Evolutionary conservation across 2,113 vertebrate species (phyloP), one percentile per base, ranked within the genome.

Genomic region (Cyanoramphus novaezelandiae): DNA sequence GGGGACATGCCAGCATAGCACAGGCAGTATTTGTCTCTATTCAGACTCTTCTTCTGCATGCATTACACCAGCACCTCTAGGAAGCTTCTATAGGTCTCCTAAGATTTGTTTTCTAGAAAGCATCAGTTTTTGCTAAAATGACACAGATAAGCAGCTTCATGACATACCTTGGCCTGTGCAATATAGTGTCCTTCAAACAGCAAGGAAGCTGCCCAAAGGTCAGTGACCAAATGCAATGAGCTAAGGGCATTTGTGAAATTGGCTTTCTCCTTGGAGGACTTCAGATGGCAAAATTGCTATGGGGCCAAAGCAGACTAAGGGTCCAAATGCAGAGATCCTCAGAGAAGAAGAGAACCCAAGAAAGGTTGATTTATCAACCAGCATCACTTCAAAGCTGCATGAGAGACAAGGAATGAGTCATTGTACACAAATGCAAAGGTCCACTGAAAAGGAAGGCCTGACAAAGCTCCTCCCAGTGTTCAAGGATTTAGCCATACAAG

Each of bases 391-490:
- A 90, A 67, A 76, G 62, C 46, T 63, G 17, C 20, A 5, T 4
- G 29, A 84, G 24, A 35, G 5, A 33, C 46, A 75, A 79, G 50
- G 50, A 74, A 37, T 0, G 27, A 52, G 27, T 52, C 27, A 17
- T 0, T 27, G 28, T 14, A 49, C n/a, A 31, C 16, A 64, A 25
- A 31, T 4, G 3, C 19, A 55, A 33, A 86, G 17, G 68, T 27
- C 19, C 41, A 6, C 49, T 55, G 55, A 8, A n/a, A 69, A 69
- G 71, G 43, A 70, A 0, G 0, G 17, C 77, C 65, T 55, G 46
- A n/a, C 0, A 0, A 64, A 17, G 39, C 33, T 84, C 2, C 2
- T 31, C 41, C 65, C 53, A 52, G 50, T 52, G 50, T 52, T 52
- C 25, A 52, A 67, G 77, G 13, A 67, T 43, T 33, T 18, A 74